Conservation (phyloP, 2,797 vertebrate species). For the Perodicticus potto region DNA sequence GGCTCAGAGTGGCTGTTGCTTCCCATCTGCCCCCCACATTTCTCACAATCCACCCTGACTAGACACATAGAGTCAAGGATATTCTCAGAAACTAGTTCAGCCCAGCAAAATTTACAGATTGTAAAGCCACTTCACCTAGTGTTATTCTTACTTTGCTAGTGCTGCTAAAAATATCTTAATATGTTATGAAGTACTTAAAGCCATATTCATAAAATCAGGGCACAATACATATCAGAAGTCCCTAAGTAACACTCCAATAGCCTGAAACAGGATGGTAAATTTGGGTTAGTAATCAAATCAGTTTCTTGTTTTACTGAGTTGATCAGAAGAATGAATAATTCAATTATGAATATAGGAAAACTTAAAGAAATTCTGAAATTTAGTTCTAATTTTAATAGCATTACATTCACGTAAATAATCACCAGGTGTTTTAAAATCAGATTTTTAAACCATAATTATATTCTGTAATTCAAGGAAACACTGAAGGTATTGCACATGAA, state of each 20-base stretch:
- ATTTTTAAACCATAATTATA: conserved; percentile 54
- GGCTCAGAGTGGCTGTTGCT: neutral
- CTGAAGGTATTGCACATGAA: neutral
- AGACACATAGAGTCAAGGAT: neutral
- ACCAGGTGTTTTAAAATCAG: conserved; percentile 46
- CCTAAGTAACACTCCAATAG: neutral
- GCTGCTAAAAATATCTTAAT: neutral
- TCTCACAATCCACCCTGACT: neutral
- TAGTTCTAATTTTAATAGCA: conserved; percentile 52
- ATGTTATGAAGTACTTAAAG: neutral
- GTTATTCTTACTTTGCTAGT: neutral
- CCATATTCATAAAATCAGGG: neutral
- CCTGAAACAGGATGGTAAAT: conserved; percentile 15
- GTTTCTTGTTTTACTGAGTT: conserved; percentile 25
- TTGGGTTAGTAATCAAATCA: conserved; percentile 66
- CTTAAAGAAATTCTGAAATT: conserved; percentile 42
- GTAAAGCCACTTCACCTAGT: neutral
- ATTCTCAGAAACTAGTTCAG: neutral
- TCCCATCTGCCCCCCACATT: neutral
- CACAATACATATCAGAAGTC: neutral
- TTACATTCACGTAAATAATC: conserved; percentile 49
- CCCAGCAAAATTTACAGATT: neutral
- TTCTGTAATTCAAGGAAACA: conserved; percentile 45
- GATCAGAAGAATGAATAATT: conserved; percentile 55
- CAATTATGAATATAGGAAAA: conserved; percentile 57